Evolutionary conservation across 2,888 invertebrate genomes (phyloP).

Genomic region (Dyspetes luteomarginatus): DNA sequence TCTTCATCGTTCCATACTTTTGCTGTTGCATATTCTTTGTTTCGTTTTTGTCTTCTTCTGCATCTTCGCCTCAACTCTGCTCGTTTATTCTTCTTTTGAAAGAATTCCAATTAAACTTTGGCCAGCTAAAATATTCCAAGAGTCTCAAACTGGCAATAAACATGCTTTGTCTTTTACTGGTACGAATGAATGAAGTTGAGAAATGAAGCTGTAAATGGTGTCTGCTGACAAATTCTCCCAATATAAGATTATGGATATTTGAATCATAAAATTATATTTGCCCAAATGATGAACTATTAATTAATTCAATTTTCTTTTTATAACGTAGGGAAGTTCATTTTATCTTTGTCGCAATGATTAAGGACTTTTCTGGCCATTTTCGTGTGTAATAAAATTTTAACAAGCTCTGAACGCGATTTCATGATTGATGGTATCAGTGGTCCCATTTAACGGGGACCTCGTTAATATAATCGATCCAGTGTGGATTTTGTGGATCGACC

Average conservation of each 20-base stretch:
- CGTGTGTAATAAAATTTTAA: not conserved
- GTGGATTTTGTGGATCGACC: constrained; percentile 65
- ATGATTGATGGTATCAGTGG: constrained; percentile 63
- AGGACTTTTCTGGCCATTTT: constrained; percentile 6
- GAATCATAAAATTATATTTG: not conserved
- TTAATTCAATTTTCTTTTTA: no score
- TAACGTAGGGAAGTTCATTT: not conserved
- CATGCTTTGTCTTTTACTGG: constrained; percentile 23
- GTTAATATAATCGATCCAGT: constrained; percentile 77
- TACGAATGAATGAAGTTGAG: constrained; percentile 34
- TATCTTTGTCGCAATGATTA: not conserved
- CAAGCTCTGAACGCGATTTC: constrained; percentile 66
- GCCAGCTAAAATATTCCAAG: constrained; percentile 38
- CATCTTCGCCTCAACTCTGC: constrained; percentile 27
- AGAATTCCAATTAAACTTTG: constrained; percentile 78
- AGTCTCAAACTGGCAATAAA: constrained; percentile 34
- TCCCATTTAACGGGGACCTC: constrained; percentile 77
- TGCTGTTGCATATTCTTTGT: constrained; percentile 32
- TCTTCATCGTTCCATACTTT: constrained; percentile 60
- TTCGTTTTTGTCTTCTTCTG: constrained; percentile 31
- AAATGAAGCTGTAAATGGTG: constrained; percentile 4
- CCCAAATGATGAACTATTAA: no score
- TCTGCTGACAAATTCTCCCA: no score
- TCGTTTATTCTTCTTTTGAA: constrained; percentile 61
- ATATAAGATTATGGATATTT: not conserved